Percentiles rank a stretch among this genome's conserved stretches.
phyloP scores from a whole-genome alignment of 2,797 vertebrate genomes.

The Sebastes taczanowskii region DNA sequence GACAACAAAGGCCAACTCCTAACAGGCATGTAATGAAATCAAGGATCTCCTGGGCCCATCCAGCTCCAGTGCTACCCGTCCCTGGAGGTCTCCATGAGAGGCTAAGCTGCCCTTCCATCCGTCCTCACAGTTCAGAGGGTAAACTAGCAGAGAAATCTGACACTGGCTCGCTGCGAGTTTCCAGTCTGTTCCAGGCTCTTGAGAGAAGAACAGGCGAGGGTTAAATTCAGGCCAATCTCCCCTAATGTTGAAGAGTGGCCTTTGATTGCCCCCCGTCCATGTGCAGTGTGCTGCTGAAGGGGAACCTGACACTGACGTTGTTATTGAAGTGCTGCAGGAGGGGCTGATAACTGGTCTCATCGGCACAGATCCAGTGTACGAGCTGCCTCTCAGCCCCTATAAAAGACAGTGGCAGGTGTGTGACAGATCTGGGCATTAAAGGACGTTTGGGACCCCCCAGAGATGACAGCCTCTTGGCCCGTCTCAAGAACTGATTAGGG shows the following conservation, averaged over 20 bases:
- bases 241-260: slow-evolving; percentile 67
- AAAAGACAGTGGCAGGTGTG: slow-evolving; percentile 84
- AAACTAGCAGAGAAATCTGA: slow-evolving; percentile 76
- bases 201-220: slow-evolving; percentile 60
- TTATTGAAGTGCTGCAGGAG: slow-evolving; percentile 72
- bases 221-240: slow-evolving; percentile 68
- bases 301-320: slow-evolving; percentile 79
- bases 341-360: slow-evolving; percentile 77
- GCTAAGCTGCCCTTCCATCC: slow-evolving; percentile 64
- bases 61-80: slow-evolving; percentile 41
- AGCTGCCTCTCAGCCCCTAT: slow-evolving; percentile 55
- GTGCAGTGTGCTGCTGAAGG: slow-evolving; percentile 51
- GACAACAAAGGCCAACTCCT: slow-evolving; percentile 43
- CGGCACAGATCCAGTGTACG: slow-evolving; percentile 62
- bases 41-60: slow-evolving; percentile 49
- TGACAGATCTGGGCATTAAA: slow-evolving; percentile 74
- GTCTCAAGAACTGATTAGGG: slow-evolving; percentile 66
- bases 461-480: slow-evolving; percentile 79
- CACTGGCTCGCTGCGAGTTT: slow-evolving; percentile 58
- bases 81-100: slow-evolving; percentile 66
- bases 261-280: slow-evolving; percentile 72
- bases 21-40: slow-evolving; percentile 61
- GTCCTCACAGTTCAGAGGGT: slow-evolving; percentile 75
- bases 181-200: slow-evolving; percentile 51
- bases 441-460: slow-evolving; percentile 69